phyloP scores from a whole-genome alignment of 2,888 invertebrate genomes.

The Melinopterus prodromus region DNA sequence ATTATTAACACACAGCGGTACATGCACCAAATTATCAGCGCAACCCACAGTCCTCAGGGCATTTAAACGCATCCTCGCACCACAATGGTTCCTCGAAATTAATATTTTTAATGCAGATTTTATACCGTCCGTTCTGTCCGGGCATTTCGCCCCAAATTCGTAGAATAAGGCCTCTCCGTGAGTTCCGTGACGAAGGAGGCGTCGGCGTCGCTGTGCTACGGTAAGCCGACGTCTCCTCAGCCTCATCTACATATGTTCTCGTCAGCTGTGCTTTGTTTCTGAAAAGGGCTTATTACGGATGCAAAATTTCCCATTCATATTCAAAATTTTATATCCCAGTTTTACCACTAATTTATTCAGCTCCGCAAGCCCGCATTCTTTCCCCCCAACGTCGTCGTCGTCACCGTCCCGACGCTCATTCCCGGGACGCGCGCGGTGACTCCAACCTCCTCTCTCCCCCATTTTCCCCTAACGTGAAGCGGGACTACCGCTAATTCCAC shows the following conservation, averaged over 20 bases:
- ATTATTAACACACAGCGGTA: too few relatives aligned
- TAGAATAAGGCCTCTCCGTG: conserved; percentile 58
- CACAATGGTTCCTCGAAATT: conserved; percentile 11
- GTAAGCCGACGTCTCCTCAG: conserved; percentile 57
- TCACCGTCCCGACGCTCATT: background rate
- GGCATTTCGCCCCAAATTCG: conserved; percentile 33
- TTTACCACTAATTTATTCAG: conserved; percentile 81
- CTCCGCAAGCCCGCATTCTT: conserved; percentile 60
- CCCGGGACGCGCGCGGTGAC: background rate
- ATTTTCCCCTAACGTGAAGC: background rate
- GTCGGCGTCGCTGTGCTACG: conserved; percentile 54
- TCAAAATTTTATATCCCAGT: conserved; percentile 88
- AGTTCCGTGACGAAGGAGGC: conserved; percentile 55
- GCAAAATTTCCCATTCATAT: conserved; percentile 90
- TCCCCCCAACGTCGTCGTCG: conserved; percentile 49
- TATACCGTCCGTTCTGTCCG: conserved; percentile 27
- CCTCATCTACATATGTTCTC: conserved; percentile 70
- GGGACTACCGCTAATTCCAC: background rate
- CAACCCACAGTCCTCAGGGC: too few relatives aligned
- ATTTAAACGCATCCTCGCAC: background rate
- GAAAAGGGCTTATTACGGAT: conserved; percentile 82
- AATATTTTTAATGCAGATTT: conserved; percentile 34
- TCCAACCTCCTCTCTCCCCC: background rate
- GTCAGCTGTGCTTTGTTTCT: conserved; percentile 67
- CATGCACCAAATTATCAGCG: too few relatives aligned